Conservation (phyloP, 1,140 invertebrate genomes). For the Drosophila sucinea region DNA sequence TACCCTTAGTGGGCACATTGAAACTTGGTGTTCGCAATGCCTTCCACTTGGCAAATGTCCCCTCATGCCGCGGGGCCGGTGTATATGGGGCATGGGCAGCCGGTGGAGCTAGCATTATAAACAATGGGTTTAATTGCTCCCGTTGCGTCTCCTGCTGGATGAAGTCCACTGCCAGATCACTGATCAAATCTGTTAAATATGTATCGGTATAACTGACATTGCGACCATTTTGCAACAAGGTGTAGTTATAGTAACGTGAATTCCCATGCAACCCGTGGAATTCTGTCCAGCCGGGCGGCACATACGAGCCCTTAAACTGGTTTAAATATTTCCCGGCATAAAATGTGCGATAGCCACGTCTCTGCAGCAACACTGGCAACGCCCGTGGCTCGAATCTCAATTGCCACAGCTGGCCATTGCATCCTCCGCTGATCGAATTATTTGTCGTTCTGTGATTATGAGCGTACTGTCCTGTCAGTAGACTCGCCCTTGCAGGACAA, state of each 20-base stretch:
- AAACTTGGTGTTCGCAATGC: constrained; percentile 90
- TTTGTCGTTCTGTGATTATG: constrained; percentile 92
- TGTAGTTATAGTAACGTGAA: constrained; percentile 94
- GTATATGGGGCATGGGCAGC: constrained; percentile 93
- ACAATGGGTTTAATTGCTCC: constrained; percentile 85
- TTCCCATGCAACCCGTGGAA: constrained; percentile 93
- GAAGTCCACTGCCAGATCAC: constrained; percentile 85
- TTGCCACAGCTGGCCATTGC: constrained; percentile 89
- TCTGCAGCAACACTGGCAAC: constrained; percentile 87
- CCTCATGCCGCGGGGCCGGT: constrained; percentile 88
- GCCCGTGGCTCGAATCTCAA: constrained; percentile 86
- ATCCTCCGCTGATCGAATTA: constrained; percentile 91
- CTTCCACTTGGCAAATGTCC: constrained; percentile 85
- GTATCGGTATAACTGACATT: constrained; percentile 85
- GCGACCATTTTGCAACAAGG: constrained; percentile 91
- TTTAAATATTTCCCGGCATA: constrained; percentile 95
- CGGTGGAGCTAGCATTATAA: constrained; percentile 93
- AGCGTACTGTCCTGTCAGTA: constrained; percentile 92
- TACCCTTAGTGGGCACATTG: constrained; percentile 84
- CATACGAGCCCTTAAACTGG: constrained; percentile 88
- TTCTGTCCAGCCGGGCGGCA: constrained; percentile 92
- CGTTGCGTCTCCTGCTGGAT: constrained; percentile 69
- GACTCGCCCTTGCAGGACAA: constrained; percentile 94
- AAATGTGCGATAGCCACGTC: constrained; percentile 89
- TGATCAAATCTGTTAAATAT: constrained; percentile 93